phyloP scores from a whole-genome alignment of 2,113 vertebrate genomes.

The Isichthys henryi region DNA sequence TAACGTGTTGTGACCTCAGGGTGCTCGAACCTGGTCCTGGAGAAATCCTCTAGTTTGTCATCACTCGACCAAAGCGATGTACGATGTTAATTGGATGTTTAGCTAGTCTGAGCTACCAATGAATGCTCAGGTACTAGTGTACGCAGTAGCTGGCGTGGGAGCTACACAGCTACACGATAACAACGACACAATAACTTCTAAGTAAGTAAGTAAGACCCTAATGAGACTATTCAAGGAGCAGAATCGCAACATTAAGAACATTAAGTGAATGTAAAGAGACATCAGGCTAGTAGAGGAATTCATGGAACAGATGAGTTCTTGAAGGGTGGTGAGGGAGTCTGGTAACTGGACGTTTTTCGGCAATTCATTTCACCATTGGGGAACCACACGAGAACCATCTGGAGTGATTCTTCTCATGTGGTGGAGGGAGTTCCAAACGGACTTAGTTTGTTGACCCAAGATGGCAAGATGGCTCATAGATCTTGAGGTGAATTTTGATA shows the following conservation, averaged over 20 bases:
- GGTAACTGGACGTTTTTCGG: not conserved
- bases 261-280: not conserved
- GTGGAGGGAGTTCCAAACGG: not conserved
- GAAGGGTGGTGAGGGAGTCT: not conserved
- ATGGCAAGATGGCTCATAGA: not conserved
- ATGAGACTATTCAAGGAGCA: not conserved
- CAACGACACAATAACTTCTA: not conserved
- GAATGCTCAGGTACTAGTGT: not conserved
- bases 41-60: not conserved
- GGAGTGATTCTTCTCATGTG: not conserved
- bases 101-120: not conserved
- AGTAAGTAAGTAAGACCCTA: not conserved
- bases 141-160: not conserved
- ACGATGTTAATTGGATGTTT: not conserved
- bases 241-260: not conserved
- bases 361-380: not conserved
- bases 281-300: not conserved
- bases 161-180: not conserved
- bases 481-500: not conserved
- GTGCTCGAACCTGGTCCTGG: not conserved
- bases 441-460: not conserved
- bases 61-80: not conserved
- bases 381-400: not conserved
- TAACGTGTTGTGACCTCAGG: not conserved
- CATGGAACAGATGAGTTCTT: not conserved